phyloP scores from a whole-genome alignment of 1,140 invertebrate species.

The Theocolax elegans region DNA sequence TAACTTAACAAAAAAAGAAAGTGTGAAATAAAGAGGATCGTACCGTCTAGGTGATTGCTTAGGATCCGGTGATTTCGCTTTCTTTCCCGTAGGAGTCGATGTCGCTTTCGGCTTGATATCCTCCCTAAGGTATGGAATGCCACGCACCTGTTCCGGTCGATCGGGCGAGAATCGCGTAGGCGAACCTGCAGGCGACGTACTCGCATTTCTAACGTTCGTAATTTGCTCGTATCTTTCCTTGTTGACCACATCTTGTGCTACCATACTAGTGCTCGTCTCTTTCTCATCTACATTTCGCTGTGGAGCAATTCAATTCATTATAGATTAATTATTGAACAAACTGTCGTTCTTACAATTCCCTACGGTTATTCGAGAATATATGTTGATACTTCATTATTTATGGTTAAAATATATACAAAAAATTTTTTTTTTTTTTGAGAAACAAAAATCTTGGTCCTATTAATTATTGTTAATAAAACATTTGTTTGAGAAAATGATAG shows the following conservation, averaged over 20 bases:
- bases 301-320: not conserved
- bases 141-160: slow-evolving; percentile 52
- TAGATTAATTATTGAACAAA: no score
- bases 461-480: no score
- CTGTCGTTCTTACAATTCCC: no score
- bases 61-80: slow-evolving; percentile 11
- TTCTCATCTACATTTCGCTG: slow-evolving; percentile 27
- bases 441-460: no score
- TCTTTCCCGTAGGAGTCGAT: not conserved
- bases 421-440: no score
- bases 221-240: slow-evolving; percentile 49
- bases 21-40: no score
- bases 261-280: slow-evolving; percentile 56
- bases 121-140: slow-evolving; percentile 57
- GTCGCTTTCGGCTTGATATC: slow-evolving; percentile 53
- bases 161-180: slow-evolving; percentile 48
- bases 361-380: no score
- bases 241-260: slow-evolving; percentile 59
- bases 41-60: slow-evolving; percentile 12
- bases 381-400: no score
- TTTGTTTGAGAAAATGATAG: no score
- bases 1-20: no score
- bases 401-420: no score
- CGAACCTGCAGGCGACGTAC: not conserved
- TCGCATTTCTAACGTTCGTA: not conserved